Conservation (phyloP, 1,140 invertebrate species). For the Drosophila saltans region DNA sequence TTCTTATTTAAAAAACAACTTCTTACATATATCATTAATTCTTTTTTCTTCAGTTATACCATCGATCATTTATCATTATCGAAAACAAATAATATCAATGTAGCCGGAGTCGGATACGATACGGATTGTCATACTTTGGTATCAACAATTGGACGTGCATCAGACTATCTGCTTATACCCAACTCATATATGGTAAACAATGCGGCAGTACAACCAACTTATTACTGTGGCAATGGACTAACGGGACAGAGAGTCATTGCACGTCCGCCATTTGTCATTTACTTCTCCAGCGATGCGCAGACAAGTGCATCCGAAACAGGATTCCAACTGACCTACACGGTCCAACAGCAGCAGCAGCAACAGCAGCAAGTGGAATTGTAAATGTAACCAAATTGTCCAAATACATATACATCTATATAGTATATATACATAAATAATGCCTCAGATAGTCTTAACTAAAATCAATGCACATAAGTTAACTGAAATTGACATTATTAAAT, state of each 20-base stretch:
- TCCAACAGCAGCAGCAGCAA: slow-evolving; percentile 25
- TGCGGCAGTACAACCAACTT: slow-evolving; percentile 58
- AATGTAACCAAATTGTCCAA: slow-evolving; percentile 29
- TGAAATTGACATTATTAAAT: slow-evolving; percentile 69
- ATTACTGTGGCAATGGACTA: slow-evolving; percentile 62
- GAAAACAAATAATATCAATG: slow-evolving; percentile 37
- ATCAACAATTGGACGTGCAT: slow-evolving; percentile 47
- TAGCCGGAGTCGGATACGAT: slow-evolving; percentile 58
- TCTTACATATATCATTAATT: background rate
- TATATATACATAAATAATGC: slow-evolving; percentile 9
- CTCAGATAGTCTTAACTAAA: slow-evolving; percentile 41
- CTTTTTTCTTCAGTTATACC: slow-evolving; percentile 44
- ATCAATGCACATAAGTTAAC: slow-evolving; percentile 42
- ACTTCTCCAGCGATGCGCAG: slow-evolving; percentile 69
- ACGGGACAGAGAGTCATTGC: slow-evolving; percentile 46
- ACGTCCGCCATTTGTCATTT: slow-evolving; percentile 60
- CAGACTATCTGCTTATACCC: slow-evolving; percentile 64
- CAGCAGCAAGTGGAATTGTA: slow-evolving; percentile 37
- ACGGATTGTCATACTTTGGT: slow-evolving; percentile 68
- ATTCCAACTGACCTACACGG: slow-evolving; percentile 65
- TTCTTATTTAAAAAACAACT: background rate
- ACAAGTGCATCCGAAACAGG: slow-evolving; percentile 63
- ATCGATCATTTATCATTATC: slow-evolving; percentile 64
- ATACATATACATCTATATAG: background rate
- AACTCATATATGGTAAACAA: slow-evolving; percentile 52